Evolutionary conservation across 2,797 vertebrate species (phyloP).

Genomic region (Tenualosa ilisha): DNA sequence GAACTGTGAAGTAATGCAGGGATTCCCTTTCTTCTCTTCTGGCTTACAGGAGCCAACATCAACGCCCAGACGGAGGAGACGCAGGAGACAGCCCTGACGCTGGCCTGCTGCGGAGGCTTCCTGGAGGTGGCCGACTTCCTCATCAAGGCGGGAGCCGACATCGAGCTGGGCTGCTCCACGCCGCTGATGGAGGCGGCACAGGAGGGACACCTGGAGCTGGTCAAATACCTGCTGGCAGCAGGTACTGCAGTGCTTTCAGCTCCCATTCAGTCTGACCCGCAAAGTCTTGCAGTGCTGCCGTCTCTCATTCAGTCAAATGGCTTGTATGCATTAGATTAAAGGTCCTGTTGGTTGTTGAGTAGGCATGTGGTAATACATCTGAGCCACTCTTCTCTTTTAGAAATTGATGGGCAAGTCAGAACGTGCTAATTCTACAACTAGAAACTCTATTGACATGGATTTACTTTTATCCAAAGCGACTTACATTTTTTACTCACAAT

Average conservation of each 20-base stretch:
- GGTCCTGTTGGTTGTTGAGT: background rate
- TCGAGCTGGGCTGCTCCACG: slow-evolving; percentile 97
- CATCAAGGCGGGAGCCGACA: slow-evolving; percentile 97
- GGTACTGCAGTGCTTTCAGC: slow-evolving; percentile 66
- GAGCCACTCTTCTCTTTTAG: background rate
- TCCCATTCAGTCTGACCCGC: background rate
- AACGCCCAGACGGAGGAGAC: slow-evolving; percentile 99
- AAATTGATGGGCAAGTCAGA: background rate
- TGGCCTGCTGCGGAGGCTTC: slow-evolving; percentile 98
- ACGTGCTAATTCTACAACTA: background rate
- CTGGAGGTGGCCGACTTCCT: slow-evolving; percentile 98
- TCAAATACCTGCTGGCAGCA: slow-evolving; percentile 95
- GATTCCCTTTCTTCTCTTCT: background rate
- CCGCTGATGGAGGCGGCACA: slow-evolving; percentile 99
- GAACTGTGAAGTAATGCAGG: background rate
- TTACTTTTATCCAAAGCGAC: too few relatives aligned
- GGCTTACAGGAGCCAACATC: slow-evolving; percentile 89
- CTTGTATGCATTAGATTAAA: background rate
- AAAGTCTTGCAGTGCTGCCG: background rate
- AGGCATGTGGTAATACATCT: background rate
- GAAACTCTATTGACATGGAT: too few relatives aligned
- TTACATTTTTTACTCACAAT: too few relatives aligned
- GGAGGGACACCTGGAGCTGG: slow-evolving; percentile 96
- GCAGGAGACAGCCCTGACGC: slow-evolving; percentile 94
- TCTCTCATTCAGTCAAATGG: background rate